Evolutionary conservation across 37 sponge, comb jelly and placozoan species (phyloP), one percentile per base, ranked within the genome.

Genomic region (Spongilla lacustris): DNA sequence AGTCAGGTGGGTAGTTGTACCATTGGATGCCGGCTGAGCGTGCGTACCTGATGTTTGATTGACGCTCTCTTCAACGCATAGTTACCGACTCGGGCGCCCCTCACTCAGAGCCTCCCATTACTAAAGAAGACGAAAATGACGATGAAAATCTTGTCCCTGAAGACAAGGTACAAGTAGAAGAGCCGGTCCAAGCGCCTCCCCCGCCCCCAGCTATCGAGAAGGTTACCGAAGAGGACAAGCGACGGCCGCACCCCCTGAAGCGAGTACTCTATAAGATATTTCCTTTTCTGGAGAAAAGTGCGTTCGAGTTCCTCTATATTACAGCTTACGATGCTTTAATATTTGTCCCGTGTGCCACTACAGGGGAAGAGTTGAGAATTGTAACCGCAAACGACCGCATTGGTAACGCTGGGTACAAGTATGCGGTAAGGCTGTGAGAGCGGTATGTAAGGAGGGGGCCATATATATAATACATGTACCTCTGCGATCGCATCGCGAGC

Each of bases 361-460:
- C 48, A 92, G 92, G 77, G 66, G 92, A 93, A 36, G 86, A 88
- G 0, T 41, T 17, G 25, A 81, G 96, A 31, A 19, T 41, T 24
- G 72, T 96, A 41, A 75, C 37, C 35, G 89, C 93, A 38, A 93
- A 86, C 66, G 88, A 96, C 71, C 58, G 17, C 2, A 78, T 22
- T 5, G 83, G 68, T 33, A 92, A 96, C 77, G 73, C 38, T 21
- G 69, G 19, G 50, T 96, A 80, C 83, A 92, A 88, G 74, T 96
- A 96, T 86, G 75, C 83, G 0, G 96, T 94, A 67, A 90, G 95
- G 0, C 19, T 58, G 46, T 46, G 8, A 46, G 46, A 46, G 46
- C 46, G 46, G 46, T 46, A n/a, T n/a, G n/a, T n/a, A n/a, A n/a
- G n/a, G n/a, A n/a, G n/a, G n/a, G n/a, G n/a, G n/a, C n/a, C n/a